These are phyloP conservation scores for Pandemis corylana DNA, from an alignment of 2,888 invertebrate genomes.

Conservation along the genomic window DNA sequence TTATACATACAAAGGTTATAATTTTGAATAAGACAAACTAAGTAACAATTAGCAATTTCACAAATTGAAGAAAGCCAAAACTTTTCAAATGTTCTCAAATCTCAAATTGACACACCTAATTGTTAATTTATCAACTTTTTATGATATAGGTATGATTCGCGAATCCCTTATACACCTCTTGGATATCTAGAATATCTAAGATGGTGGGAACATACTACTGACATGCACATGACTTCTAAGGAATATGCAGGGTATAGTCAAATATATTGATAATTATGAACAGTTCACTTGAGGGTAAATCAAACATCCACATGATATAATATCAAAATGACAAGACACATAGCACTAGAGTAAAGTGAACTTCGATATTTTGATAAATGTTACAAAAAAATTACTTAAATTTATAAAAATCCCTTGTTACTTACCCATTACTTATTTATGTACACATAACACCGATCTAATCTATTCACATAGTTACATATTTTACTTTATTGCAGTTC, in stretches of 20 bases:
- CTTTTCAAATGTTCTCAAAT: too few relatives aligned
- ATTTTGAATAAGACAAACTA: too few relatives aligned
- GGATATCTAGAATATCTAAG: background rate
- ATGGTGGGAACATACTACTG: slow-evolving; percentile 1
- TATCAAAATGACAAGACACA: background rate
- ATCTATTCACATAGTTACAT: slow-evolving; percentile 17
- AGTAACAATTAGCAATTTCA: too few relatives aligned
- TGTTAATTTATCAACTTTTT: background rate
- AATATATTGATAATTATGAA: background rate
- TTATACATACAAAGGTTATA: too few relatives aligned
- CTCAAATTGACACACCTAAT: slow-evolving; percentile 11
- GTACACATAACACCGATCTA: slow-evolving; percentile 17
- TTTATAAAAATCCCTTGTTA: slow-evolving; percentile 7
- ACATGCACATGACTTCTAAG: background rate
- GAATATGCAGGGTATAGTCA: background rate
- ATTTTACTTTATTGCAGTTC: slow-evolving; percentile 7
- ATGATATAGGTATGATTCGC: background rate
- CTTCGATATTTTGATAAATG: background rate
- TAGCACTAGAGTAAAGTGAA: background rate
- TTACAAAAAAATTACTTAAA: background rate
- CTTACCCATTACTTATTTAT: slow-evolving; percentile 15
- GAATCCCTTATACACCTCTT: background rate
- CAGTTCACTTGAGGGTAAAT: background rate
- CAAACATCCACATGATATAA: background rate
- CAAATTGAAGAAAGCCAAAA: too few relatives aligned